A percentile compares a stretch with the other conserved stretches of the same genome.
These are phyloP conservation scores for Acronicta aceris DNA, from an alignment of 2,888 invertebrate species.

Conservation along the genomic window DNA sequence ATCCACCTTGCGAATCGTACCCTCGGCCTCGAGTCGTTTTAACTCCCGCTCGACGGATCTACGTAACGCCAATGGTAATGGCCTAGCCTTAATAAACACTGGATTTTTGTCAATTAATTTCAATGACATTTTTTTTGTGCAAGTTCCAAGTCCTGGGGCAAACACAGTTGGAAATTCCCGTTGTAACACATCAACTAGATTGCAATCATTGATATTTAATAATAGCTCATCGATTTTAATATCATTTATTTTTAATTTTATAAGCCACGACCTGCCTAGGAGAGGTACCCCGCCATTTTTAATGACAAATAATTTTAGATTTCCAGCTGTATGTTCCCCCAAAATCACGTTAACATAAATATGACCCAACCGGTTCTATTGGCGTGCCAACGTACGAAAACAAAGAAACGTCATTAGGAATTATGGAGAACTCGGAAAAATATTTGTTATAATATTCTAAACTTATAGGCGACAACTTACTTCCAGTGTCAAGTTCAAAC, in stretches of 20 bases:
- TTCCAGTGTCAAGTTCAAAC: conserved; percentile 1
- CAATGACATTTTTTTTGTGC: too few relatives aligned
- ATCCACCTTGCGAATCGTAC: too few relatives aligned
- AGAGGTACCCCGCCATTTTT: background rate
- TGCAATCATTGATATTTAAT: background rate
- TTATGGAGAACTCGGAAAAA: background rate
- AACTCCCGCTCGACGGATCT: too few relatives aligned
- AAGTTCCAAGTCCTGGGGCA: too few relatives aligned
- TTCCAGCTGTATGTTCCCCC: conserved; percentile 2
- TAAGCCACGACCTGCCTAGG: background rate
- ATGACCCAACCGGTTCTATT: background rate
- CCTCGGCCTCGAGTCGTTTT: too few relatives aligned
- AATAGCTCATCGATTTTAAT: background rate
- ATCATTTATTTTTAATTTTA: background rate
- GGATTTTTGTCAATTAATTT: too few relatives aligned
- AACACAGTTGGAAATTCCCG: too few relatives aligned
- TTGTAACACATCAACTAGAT: too few relatives aligned
- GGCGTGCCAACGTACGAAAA: background rate
- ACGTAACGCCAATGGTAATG: too few relatives aligned
- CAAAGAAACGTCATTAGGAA: background rate
- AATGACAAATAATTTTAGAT: conserved; percentile 1
- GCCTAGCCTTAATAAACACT: too few relatives aligned
- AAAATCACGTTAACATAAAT: conserved; percentile 1
- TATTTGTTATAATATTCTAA: background rate
- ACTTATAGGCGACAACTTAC: background rate